Evolutionary conservation across 2,888 invertebrate species (phyloP).

Genomic region (Agrotis ipsilon): DNA sequence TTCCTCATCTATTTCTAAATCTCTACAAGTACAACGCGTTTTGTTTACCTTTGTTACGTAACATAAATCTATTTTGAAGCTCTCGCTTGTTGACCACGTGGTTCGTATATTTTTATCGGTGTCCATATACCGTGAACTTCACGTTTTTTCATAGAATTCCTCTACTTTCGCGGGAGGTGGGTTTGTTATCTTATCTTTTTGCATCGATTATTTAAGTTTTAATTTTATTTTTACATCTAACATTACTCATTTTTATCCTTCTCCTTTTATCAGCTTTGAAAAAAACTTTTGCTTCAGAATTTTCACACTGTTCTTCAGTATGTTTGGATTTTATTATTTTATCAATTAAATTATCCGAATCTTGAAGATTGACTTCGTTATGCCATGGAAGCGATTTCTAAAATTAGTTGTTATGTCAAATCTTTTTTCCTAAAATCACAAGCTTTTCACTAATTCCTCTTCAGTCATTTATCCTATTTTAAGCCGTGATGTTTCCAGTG

Average conservation of each 20-base stretch:
- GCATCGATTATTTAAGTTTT: background rate
- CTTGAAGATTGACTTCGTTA: background rate
- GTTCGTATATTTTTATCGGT: slow-evolving; percentile 59
- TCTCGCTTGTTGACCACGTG: slow-evolving; percentile 60
- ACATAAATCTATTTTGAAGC: slow-evolving; percentile 58
- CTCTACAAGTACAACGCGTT: slow-evolving; percentile 42
- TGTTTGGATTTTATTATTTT: background rate
- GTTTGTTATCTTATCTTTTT: slow-evolving; percentile 17
- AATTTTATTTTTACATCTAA: background rate
- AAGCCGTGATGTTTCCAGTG: slow-evolving; percentile 29
- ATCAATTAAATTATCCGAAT: background rate
- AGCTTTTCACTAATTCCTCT: background rate
- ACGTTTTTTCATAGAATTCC: slow-evolving; percentile 38
- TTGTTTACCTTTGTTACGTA: slow-evolving; percentile 63
- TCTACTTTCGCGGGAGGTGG: slow-evolving; percentile 24
- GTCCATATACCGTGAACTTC: slow-evolving; percentile 55
- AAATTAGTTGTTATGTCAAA: background rate
- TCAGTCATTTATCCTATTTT: slow-evolving; percentile 9
- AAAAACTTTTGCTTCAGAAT: background rate
- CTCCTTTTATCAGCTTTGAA: background rate
- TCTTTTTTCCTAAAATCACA: background rate
- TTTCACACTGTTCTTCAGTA: background rate
- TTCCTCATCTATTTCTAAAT: slow-evolving; percentile 39
- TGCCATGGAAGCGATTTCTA: background rate
- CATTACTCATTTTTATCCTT: background rate